These are phyloP conservation scores for Calycopis cecrops DNA, from an alignment of 1,140 invertebrate species.

Conservation along the genomic window DNA sequence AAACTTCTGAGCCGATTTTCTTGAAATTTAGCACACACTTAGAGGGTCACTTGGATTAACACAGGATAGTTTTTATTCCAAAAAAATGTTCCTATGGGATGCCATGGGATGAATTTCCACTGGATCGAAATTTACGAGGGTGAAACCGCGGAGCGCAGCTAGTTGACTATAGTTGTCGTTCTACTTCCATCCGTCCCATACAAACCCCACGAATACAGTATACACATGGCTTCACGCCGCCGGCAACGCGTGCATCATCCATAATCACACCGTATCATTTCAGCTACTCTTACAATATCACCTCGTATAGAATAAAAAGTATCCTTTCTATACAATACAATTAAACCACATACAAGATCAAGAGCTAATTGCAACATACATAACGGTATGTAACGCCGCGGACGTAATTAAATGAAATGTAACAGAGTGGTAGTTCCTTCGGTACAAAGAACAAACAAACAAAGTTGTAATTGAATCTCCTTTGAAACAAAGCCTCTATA, in stretches of 20 bases:
- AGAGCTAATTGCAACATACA: background rate
- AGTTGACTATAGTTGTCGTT: background rate
- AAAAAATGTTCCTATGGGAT: too few species aligned
- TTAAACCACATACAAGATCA: background rate
- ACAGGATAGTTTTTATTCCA: too few species aligned
- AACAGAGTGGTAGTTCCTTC: background rate
- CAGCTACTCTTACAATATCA: too few species aligned
- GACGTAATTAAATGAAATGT: conserved; percentile 6
- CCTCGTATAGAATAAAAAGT: too few species aligned
- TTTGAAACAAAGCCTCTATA: background rate
- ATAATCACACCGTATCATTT: too few species aligned
- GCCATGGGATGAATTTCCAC: too few species aligned
- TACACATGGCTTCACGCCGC: background rate
- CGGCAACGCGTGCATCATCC: background rate
- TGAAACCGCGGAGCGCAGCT: too few species aligned
- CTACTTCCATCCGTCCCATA: background rate
- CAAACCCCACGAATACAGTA: background rate
- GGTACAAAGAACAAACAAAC: background rate
- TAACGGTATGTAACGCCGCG: background rate
- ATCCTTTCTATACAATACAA: too few species aligned
- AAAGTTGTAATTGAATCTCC: background rate
- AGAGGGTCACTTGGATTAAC: too few species aligned
- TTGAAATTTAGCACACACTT: background rate
- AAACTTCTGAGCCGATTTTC: too few species aligned
- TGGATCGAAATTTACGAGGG: too few species aligned